A percentile compares a stretch with the other conserved stretches of the same genome.
phyloP scores from a whole-genome alignment of 2,888 invertebrate genomes.

The Pterobdella sp. region DNA sequence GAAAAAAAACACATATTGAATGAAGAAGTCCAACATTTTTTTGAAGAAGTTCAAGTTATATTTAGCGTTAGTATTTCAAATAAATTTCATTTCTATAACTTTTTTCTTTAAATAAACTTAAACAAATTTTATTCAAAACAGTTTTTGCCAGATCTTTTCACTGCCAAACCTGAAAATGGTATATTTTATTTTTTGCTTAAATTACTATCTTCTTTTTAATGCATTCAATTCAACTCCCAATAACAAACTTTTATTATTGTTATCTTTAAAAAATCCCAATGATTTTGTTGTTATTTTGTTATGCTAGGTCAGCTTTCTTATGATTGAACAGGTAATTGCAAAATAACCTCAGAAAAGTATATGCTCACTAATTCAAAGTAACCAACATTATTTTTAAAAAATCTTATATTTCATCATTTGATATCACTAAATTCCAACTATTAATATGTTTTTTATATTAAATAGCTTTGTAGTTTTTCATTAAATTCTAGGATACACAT shows the following conservation, averaged over 20 bases:
- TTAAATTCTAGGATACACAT: no score
- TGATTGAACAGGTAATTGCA: neutral
- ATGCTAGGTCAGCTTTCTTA: no score
- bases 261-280: no score
- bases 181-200: neutral
- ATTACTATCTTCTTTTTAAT: neutral
- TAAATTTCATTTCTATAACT: neutral
- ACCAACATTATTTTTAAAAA: no score
- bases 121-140: neutral
- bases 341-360: conserved; percentile 11
- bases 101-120: neutral
- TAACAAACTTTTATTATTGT: no score
- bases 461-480: no score
- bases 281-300: no score
- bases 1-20: conserved; percentile 4
- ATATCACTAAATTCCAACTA: no score
- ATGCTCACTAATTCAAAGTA: conserved; percentile 25
- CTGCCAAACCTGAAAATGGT: conserved; percentile 9
- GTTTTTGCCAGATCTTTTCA: neutral
- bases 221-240: neutral
- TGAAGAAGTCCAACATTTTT: neutral
- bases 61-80: neutral
- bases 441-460: no score
- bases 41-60: neutral
- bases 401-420: no score